These are phyloP conservation scores for Coptodon rendalli DNA, from an alignment of 2,113 vertebrate species.

Conservation along the genomic window DNA sequence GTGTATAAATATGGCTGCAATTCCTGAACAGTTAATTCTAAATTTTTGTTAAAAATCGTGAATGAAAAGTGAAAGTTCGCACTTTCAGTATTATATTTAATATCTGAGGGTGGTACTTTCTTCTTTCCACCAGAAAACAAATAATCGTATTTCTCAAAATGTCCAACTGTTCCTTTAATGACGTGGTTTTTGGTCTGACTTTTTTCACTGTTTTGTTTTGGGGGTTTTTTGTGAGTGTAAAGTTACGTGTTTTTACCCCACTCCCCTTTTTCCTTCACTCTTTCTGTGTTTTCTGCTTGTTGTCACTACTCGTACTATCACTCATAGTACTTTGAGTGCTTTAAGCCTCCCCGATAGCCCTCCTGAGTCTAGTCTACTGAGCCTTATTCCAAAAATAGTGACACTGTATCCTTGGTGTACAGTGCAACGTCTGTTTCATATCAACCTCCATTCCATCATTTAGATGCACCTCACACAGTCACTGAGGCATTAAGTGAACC, in stretches of 20 bases:
- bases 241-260: not conserved
- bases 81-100: not conserved
- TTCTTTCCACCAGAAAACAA: not conserved
- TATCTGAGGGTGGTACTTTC: not conserved
- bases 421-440: constrained; percentile 22
- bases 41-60: not conserved
- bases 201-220: not conserved
- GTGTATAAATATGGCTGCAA: not conserved
- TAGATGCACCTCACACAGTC: constrained; percentile 16
- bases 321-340: constrained; percentile 24
- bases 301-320: constrained; percentile 23
- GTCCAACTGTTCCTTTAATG: not conserved
- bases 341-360: constrained; percentile 17
- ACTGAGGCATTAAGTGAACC: constrained; percentile 19
- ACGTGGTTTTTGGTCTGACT: not conserved
- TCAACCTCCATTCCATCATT: constrained; percentile 11
- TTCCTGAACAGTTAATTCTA: not conserved
- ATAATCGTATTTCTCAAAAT: not conserved
- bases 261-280: not conserved
- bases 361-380: constrained; percentile 14
- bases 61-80: not conserved
- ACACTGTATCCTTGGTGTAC: not conserved
- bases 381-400: constrained; percentile 6
- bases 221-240: not conserved
- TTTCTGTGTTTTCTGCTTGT: constrained; percentile 30